phyloP scores from a whole-genome alignment of 2,888 invertebrate species.

The Brachypalpus laphriformis region DNA sequence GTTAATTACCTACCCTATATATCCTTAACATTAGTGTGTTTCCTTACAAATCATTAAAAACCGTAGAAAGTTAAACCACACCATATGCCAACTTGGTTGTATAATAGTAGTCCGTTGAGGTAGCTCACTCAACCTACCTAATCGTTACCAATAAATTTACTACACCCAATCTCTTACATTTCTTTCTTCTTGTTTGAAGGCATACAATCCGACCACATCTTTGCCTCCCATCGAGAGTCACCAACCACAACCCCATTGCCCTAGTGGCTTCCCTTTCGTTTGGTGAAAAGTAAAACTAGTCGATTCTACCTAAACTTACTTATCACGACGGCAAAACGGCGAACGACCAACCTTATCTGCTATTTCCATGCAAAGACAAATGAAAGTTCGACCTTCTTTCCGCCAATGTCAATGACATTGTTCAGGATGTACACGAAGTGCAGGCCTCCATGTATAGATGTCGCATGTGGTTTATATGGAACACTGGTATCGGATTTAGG shows the following conservation, averaged over 20 bases:
- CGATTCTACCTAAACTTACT: constrained; percentile 49
- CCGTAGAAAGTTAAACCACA: constrained; percentile 17
- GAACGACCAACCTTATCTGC: constrained; percentile 30
- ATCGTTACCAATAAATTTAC: constrained; percentile 7
- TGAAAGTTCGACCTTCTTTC: constrained; percentile 71
- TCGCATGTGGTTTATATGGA: constrained; percentile 51
- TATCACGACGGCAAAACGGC: not conserved
- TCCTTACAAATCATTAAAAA: not conserved
- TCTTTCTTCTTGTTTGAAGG: not conserved
- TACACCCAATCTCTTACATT: not conserved
- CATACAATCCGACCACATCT: not conserved
- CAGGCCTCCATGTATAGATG: constrained; percentile 6
- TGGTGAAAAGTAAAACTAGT: constrained; percentile 61
- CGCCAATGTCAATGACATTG: constrained; percentile 63
- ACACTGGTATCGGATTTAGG: constrained; percentile 37
- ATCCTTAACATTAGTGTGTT: not conserved
- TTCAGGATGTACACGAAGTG: constrained; percentile 58
- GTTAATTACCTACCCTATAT: not conserved
- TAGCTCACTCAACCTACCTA: not conserved
- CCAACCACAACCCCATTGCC: constrained; percentile 4
- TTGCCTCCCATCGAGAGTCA: not conserved
- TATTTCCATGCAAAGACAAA: constrained; percentile 50
- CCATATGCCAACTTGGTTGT: not conserved
- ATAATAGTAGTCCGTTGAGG: constrained; percentile 22
- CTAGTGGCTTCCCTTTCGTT: constrained; percentile 67